Evolutionary conservation across 2,888 invertebrate species (phyloP), one percentile per base, ranked within the genome.

Genomic region (Caenorhabditis sulstoni): DNA sequence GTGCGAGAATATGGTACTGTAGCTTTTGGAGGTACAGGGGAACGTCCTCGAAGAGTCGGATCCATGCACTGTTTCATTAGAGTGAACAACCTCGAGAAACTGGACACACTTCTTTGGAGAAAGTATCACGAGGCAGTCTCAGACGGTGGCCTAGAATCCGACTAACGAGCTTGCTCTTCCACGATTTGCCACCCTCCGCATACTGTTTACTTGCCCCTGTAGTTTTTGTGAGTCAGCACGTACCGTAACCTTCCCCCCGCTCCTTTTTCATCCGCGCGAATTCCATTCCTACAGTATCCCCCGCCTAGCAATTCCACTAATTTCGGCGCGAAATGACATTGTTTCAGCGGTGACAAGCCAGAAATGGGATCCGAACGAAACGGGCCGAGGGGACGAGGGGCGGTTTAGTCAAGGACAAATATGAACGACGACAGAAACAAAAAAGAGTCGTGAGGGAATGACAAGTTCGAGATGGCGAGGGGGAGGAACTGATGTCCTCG

Each of bases 341-440:
- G 70, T 70, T 70, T 70, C 70, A 70, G 70, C 61, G 70, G 62
- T 70, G 70, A 70, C 70, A 70, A 70, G 70, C 70, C 70, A 50
- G 68, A 44, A 68, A 68, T 68, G 68, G 59, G 59, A 52, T 53
- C 39, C 29, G 29, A 3, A 3, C 29, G 47, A 53, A 52, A 52
- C 49, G 49, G 49, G 20, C 49, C 35, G 41, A 41, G 37, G 55
- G n/a, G n/a, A n/a, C n/a, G 45, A 53, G 44, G 45, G 20, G 59
- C 29, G 29, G 29, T 29, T 29, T 29, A 59, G 41, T 57, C 67
- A 68, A 68, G 68, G 68, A 68, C 68, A 68, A 44, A 41, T 14
- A 47, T 22, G 16, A 55, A 47, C 18, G 44, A 29, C 45, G 8
- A 52, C 52, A 11, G 45, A 45, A 58, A n/a, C 11, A 58, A 9